phyloP scores from a whole-genome alignment of 2,888 invertebrate species.

The Calameuta filiformis region DNA sequence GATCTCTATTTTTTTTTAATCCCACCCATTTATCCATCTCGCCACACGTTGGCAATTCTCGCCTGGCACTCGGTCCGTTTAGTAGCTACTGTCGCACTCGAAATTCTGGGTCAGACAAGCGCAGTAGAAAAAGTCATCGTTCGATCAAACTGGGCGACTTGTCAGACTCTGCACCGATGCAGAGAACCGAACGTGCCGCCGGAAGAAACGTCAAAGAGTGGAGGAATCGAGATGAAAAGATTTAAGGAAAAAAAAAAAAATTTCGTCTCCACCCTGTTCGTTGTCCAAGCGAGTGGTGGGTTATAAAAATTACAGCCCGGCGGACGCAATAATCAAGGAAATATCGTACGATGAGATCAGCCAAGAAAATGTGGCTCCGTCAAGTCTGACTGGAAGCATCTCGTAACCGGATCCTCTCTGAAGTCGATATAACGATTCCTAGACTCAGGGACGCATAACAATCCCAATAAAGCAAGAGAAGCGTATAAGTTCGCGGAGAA shows the following conservation, averaged over 20 bases:
- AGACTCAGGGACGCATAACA: background rate
- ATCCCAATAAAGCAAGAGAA: background rate
- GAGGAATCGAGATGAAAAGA: background rate
- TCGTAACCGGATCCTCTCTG: background rate
- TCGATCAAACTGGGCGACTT: conserved; percentile 21
- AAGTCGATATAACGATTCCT: background rate
- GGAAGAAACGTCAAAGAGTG: background rate
- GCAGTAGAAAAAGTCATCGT: conserved; percentile 30
- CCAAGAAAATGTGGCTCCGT: background rate
- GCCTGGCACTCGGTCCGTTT: background rate
- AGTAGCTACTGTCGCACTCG: conserved; percentile 2
- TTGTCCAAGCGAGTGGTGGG: background rate
- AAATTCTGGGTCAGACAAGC: conserved; percentile 35
- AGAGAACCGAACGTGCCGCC: background rate
- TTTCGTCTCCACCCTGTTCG: background rate
- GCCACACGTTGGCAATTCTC: background rate
- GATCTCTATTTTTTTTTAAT: background rate
- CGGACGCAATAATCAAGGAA: background rate
- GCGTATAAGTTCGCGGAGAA: background rate
- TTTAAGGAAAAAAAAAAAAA: background rate
- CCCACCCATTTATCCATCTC: background rate
- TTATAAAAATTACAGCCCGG: background rate
- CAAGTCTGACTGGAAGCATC: background rate
- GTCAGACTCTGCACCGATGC: background rate
- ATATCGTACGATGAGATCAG: background rate